Base-by-base conservation (phyloP, 1,140 invertebrate genomes). In the Megathymus violae region DNA sequence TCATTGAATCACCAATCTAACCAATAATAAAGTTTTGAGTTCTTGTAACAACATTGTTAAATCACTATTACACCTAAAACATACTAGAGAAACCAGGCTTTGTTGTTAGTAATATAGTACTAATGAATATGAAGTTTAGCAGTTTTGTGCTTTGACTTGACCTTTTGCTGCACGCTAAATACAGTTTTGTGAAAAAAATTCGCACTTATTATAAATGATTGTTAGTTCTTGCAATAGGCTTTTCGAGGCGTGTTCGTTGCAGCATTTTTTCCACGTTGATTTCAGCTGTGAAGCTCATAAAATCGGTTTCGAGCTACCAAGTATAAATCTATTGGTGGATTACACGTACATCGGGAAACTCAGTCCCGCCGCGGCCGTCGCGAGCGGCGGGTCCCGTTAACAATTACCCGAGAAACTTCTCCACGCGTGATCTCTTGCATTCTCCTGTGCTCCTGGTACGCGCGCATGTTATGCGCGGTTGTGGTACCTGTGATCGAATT, bases 361-460 rank as follows among this genome's bases (percentile, higher is more conserved):
- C 80, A 86, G 81, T 86, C 80, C 83, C 80, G 80, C 80, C 80
- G 81, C 83, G 78, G 52, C 65, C 78, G 76, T 76, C 81, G 78
- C 75, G 81, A 75, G 78, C 80, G 80, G 80, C 80, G 81, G 81
- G 80, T 78, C 63, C 25, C 67, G 67, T 50, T 13, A 11, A 11
- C 27, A 46, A 19, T 16, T 54, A 14, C 22, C 17, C 38, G 14
- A 41, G 41, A 31, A 13, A 41, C 15, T 54, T 54, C 5, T 2
- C 4, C 38, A n/a, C 11, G 9, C 40, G 46, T 36, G 17, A 46
- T 14, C 54, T 46, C 54, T 58, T 58, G 13, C 13, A 9, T 11
- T 34, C 3, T 38, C 36, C 41, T 58, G 25, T 31, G 25, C 27
- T 22, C 27, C 54, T 58, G 11, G 27, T 58, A 46, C 14, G n/a